Evolutionary conservation across 1,140 invertebrate species (phyloP), one percentile per base, ranked within the genome.

Genomic region (Archivesica marissinica): DNA sequence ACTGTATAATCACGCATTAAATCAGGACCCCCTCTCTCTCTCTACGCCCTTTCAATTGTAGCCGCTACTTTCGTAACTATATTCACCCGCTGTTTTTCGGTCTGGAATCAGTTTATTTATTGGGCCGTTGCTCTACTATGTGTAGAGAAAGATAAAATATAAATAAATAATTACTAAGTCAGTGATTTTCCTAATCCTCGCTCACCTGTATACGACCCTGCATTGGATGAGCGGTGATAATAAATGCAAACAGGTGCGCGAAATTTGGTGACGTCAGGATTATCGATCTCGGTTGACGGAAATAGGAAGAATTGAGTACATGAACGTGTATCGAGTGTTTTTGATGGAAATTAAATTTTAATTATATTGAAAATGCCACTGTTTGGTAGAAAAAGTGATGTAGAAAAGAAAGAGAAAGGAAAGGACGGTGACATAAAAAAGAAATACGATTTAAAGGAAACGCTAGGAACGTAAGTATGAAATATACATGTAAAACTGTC

Each of bases 401-500:
- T 23, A 15, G 86, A 85, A 7, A 87, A 87, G 44, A 87, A 80
- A 68, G 76, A 85, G 61, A 75, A 84, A 41, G 70, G 35, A 13
- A 85, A 83, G 47, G 86, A 87, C 33, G 25, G 39, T 17, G 86
- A 87, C 47, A 85, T 87, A 9, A 70, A 35, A 30, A 87, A 85
- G 77, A 84, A 84, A 50, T 87, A 87, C 72, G 86, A 87, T 56
- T 87, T 87, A 23, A 85, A 80, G 28, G 86, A 87, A 52, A 87
- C 68, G 15, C 56, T 87, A 25, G 86, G 86, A 66, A 87, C 86
- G 86, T 87, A 81, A 87, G 86, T 87, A 79, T 15, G 4, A 47
- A 75, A 41, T 39, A 75, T 44, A 39, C 44, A 76, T 44, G 50
- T 72, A 44, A 4, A 44, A 20, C n/a, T 66, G 64, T 41, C 38